Evolutionary conservation across 2,888 invertebrate genomes (phyloP), one percentile per base, ranked within the genome.

Genomic region (Drosophila silvestris): DNA sequence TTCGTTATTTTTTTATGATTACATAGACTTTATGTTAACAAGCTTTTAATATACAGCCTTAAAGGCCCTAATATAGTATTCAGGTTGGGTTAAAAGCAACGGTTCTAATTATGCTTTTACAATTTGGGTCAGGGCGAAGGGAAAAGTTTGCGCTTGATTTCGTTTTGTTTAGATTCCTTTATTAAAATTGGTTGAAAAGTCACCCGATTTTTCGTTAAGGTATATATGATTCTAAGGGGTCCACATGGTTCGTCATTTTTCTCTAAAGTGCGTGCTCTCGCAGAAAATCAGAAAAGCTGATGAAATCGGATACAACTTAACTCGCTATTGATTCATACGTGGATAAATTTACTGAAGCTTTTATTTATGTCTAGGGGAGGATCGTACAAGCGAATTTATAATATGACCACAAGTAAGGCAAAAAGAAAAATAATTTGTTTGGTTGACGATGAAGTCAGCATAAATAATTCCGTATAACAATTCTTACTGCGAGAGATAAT

Each of bases 1-100:
- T 44, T 16, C 6, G 39, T 14, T 7, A 3, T 39, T 44, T 14
- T 22, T 22, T 44, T 22, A 33, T 41, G 58, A 32, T 44, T 44
- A 33, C 22, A 19, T 16, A 1, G 14, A 39, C 37, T 30, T 57
- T 58, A 44, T 44, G 44, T 44, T 58, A 58, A 58, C 58, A 58
- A 58, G 44, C 58, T 58, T 58, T 58, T 47, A 58, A 58, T 44
- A 58, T 44, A 22, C 22, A 22, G 14, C 44, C 30, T 9, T 44
- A 10, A 7, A 16, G 10, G 32, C 22, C 22, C 1, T 33, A 16
- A 26, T 19, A 16, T 33, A 7, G 32, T 16, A 32, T 58, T 44
- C 47, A 32, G 32, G 14, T 47, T 16, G 9, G 22, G 10, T 10
- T 16, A 10, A 41, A 28, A 12, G 22, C 5, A 41, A 41, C 9